These are phyloP conservation scores for Anguilla marmorata DNA, from an alignment of 2,797 vertebrate genomes.

Conservation along the genomic window DNA sequence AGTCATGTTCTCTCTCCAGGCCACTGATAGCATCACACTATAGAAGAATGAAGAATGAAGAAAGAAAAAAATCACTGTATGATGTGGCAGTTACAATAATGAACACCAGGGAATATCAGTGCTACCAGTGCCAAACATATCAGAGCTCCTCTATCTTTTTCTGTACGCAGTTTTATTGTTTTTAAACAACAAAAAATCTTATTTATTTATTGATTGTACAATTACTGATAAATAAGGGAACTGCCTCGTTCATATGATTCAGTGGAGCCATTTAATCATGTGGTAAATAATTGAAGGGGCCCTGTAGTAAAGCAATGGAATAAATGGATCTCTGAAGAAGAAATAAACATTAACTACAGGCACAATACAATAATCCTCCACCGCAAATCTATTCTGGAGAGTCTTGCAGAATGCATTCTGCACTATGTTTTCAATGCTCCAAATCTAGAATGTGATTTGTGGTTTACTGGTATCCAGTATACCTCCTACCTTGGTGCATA, in stretches of 20 bases:
- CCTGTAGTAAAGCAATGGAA: neutral
- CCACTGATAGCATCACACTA: constrained; percentile 95
- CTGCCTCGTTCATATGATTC: neutral
- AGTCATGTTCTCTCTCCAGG: constrained; percentile 98
- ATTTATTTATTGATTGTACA: no score
- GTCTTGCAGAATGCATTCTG: neutral
- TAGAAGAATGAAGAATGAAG: constrained; percentile 16
- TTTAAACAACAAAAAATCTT: neutral
- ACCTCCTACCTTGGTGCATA: constrained; percentile 91
- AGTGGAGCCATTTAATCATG: neutral
- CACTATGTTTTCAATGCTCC: neutral
- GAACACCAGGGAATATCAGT: neutral
- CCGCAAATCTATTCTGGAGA: neutral
- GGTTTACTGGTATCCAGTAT: neutral
- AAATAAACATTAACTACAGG: neutral
- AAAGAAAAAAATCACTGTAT: neutral
- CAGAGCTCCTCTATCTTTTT: neutral
- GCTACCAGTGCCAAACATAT: neutral
- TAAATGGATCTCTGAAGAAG: neutral
- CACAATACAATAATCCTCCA: neutral
- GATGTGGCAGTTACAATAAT: constrained; percentile 11
- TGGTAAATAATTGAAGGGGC: neutral
- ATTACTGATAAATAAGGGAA: neutral
- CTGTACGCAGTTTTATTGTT: neutral
- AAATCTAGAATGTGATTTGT: neutral